Conservation (phyloP, 2,113 vertebrate species). For the Grantiella picta region DNA sequence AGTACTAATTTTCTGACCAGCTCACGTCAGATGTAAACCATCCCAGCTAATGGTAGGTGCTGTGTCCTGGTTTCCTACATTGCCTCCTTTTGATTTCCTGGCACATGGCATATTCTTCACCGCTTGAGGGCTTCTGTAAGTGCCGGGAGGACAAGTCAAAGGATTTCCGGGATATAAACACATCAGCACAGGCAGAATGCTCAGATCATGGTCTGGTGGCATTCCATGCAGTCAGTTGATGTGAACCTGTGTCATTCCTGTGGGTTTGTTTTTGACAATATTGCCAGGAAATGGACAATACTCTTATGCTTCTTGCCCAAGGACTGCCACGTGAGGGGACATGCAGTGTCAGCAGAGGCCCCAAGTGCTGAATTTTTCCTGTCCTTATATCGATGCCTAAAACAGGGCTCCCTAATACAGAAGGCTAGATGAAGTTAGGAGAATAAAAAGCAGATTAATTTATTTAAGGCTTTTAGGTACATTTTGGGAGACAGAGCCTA, state of each 20-base stretch:
- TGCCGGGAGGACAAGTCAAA: fast-evolving
- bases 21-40: background rate
- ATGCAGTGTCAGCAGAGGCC: background rate
- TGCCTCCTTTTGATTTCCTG: background rate
- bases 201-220: background rate
- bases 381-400: background rate
- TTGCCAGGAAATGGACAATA: background rate
- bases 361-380: background rate
- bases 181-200: background rate
- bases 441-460: too few species aligned
- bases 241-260: background rate
- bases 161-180: background rate
- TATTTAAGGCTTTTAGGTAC: too few species aligned
- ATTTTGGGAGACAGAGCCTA: too few species aligned
- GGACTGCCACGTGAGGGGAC: background rate
- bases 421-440: too few species aligned
- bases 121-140: background rate
- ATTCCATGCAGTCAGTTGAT: background rate
- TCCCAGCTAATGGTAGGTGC: background rate
- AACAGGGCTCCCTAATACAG: too few species aligned
- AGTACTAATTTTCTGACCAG: background rate
- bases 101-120: background rate
- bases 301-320: background rate
- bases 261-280: background rate
- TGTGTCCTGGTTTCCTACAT: background rate